Conservation (phyloP, 1,140 invertebrate species). For the Cydia pomonella region DNA sequence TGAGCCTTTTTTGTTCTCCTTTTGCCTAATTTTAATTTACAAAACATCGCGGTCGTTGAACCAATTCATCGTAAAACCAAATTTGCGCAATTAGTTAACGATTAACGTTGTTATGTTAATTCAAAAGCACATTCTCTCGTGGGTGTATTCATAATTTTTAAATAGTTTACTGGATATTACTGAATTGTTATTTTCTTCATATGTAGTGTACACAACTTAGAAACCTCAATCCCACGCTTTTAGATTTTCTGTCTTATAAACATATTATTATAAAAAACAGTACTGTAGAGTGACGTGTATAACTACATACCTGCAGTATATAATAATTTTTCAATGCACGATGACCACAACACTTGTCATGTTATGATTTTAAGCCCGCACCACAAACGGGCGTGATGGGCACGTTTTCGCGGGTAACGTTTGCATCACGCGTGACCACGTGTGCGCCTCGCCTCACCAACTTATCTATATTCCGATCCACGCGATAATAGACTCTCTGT, state of each 20-base stretch:
- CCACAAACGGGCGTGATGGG: constrained; percentile 8
- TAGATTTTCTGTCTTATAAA: too few species aligned
- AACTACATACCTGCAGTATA: neutral
- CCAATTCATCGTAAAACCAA: neutral
- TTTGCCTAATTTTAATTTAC: constrained; percentile 5
- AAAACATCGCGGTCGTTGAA: neutral
- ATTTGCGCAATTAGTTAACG: constrained; percentile 6
- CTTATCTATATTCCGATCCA: neutral
- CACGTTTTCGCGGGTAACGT: constrained; percentile 1
- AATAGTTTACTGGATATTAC: neutral
- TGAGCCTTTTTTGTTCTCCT: constrained; percentile 4
- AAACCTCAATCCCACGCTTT: too few species aligned
- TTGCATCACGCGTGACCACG: neutral
- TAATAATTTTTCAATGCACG: neutral
- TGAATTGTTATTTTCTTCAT: neutral
- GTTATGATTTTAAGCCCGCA: neutral
- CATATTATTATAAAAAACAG: too few species aligned
- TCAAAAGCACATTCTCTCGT: too few species aligned
- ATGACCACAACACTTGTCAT: constrained; percentile 11
- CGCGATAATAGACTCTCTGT: neutral
- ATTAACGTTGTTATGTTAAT: neutral
- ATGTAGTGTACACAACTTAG: too few species aligned
- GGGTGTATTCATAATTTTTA: neutral
- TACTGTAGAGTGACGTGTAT: too few species aligned
- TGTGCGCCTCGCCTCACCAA: neutral